These are phyloP conservation scores for Mycalesis mineus DNA, from an alignment of 2,888 invertebrate genomes.

Conservation along the genomic window DNA sequence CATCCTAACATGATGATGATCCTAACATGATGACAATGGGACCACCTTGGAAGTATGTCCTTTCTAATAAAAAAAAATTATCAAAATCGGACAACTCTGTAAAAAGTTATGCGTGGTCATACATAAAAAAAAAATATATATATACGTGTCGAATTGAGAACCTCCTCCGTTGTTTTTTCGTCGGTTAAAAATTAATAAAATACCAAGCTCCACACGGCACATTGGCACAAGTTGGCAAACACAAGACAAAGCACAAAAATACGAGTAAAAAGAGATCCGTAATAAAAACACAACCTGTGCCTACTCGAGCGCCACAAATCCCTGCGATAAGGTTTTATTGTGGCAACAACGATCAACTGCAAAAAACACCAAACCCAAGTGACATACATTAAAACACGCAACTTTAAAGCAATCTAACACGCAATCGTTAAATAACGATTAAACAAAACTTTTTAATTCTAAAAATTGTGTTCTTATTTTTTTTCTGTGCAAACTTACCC, in stretches of 20 bases:
- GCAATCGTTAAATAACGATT: neutral
- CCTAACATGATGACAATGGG: no score
- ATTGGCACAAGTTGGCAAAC: neutral
- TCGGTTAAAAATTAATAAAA: no score
- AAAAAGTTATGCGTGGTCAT: no score
- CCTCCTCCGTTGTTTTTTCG: no score
- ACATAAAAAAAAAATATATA: no score
- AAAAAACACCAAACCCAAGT: slow-evolving; percentile 7
- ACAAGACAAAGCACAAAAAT: neutral
- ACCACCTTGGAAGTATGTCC: no score
- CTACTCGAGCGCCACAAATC: slow-evolving; percentile 4
- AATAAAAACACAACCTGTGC: neutral
- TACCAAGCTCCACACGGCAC: neutral
- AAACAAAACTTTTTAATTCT: neutral
- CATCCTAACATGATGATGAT: no score
- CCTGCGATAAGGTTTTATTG: slow-evolving; percentile 4
- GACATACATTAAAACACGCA: slow-evolving; percentile 5
- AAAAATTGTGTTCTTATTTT: neutral
- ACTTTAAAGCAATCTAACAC: neutral
- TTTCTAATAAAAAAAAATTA: no score
- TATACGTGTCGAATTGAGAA: no score
- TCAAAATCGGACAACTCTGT: no score
- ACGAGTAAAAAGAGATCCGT: neutral
- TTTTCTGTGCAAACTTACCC: neutral
- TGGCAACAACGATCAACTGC: slow-evolving; percentile 2